A percentile compares a stretch with the other conserved stretches of the same genome.
These are phyloP conservation scores for Antheraea yamamai DNA, from an alignment of 2,888 invertebrate genomes.

Conservation along the genomic window DNA sequence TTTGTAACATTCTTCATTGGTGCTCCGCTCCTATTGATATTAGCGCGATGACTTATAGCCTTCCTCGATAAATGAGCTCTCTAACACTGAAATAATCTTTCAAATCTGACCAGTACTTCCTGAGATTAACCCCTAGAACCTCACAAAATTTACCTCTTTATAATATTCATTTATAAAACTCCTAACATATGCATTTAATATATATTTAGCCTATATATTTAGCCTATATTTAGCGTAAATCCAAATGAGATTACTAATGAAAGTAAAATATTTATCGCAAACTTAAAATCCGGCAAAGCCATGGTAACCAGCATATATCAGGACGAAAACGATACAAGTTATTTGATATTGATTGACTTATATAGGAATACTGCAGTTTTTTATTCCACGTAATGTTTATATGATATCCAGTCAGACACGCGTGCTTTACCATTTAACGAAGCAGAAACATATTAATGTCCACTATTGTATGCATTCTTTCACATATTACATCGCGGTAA, in stretches of 20 bases:
- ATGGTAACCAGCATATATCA: background rate
- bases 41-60: too few relatives aligned
- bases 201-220: too few relatives aligned
- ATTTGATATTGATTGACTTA: background rate
- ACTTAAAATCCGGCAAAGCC: background rate
- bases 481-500: background rate
- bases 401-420: background rate
- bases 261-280: background rate
- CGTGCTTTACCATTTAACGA: background rate
- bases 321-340: background rate
- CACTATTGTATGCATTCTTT: background rate
- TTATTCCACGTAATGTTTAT: background rate
- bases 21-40: too few relatives aligned
- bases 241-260: background rate
- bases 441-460: slow-evolving; percentile 1
- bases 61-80: too few relatives aligned
- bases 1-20: too few relatives aligned
- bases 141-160: too few relatives aligned
- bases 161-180: too few relatives aligned
- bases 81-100: too few relatives aligned
- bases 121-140: too few relatives aligned
- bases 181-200: background rate
- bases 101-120: too few relatives aligned
- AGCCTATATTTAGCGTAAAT: too few relatives aligned
- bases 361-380: background rate